Evolutionary conservation across 1,140 invertebrate genomes (phyloP), one percentile per base, ranked within the genome.

Genomic region (Amphibalanus amphitrite): DNA sequence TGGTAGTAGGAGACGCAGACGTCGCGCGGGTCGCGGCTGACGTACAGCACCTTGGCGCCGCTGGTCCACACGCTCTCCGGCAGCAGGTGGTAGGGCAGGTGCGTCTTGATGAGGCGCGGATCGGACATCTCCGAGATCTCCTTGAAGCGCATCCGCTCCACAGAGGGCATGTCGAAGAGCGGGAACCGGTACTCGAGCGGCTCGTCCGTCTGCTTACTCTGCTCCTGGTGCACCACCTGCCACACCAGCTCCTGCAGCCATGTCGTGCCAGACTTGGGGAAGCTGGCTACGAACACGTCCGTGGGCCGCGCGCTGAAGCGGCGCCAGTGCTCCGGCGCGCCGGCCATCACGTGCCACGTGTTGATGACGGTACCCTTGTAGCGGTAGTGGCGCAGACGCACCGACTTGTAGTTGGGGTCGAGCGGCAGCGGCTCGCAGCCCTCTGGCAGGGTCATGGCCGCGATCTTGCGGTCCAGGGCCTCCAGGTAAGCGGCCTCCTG

Each of bases 11-110:
- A 96, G 0, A 97, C 92, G 69, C 90, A 90, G 73, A 90, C 87
- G 78, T 98, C 95, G 80, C 96, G 97, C 0, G 95, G 93, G 82
- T 97, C 95, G 69, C 95, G 85, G 0, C 89, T 85, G 0, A 93
- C 86, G 78, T 97, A 97, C 69, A 97, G 88, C 0, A 97, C 87
- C 89, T 95, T 79, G 69, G 79, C 75, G 59, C 71, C 71, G 69
- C 73, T 74, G 28, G 64, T 67, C 25, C 65, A 40, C 68, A 76
- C 72, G 28, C 72, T 74, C n/a, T 70, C 67, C 17, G 75, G 75
- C 25, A 76, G 69, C 40, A 76, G 67, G 23, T 47, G 67, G 69
- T 71, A 38, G 29, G 67, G 71, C 47, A 76, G 71, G 68, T 76
- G 75, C 28, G 67, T 71, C 71, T 76, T 76, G 67, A 76, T 76